Percentiles rank a stretch among this genome's conserved stretches.
Evolutionary conservation across 2,797 vertebrate genomes (phyloP).

Genomic region (Lerista edwardsae): DNA sequence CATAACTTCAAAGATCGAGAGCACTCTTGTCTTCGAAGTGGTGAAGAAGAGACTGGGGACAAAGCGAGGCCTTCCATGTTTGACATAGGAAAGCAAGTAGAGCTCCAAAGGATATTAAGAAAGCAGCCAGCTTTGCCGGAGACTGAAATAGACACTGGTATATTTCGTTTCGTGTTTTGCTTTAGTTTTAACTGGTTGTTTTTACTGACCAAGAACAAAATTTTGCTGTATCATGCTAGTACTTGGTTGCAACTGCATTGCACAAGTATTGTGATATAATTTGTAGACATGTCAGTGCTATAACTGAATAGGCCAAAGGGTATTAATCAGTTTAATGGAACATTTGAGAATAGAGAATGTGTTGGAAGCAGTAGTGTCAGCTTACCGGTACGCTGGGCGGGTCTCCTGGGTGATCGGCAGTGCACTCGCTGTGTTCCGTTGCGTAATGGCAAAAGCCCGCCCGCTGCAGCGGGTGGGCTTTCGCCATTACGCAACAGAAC

Average conservation of each 20-base stretch:
- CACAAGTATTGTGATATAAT: neutral
- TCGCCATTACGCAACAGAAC: no score
- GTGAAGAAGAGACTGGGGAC: slow-evolving; percentile 50
- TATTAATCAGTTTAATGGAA: neutral
- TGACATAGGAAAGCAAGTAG: slow-evolving; percentile 27
- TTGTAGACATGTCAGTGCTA: neutral
- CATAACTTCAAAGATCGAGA: slow-evolving; percentile 25
- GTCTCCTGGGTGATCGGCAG: no score
- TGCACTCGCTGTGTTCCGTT: no score
- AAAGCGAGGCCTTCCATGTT: neutral
- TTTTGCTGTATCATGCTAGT: neutral
- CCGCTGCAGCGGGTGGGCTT: no score
- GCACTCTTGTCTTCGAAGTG: neutral
- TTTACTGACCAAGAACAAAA: no score
- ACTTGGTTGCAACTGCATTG: neutral
- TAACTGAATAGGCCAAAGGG: no score
- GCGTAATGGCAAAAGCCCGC: no score
- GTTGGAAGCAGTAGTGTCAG: no score
- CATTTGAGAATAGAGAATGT: neutral
- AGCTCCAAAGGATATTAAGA: slow-evolving; percentile 34
- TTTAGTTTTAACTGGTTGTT: neutral
- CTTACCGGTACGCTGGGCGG: no score
- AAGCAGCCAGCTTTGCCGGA: slow-evolving; percentile 32
- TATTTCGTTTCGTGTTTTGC: slow-evolving; percentile 11
- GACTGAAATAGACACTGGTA: slow-evolving; percentile 63